A percentile compares a stretch with the other conserved stretches of the same genome.
These are phyloP conservation scores for Neolamprologus sp. DNA, from an alignment of 2,113 vertebrate species.

Conservation along the genomic window DNA sequence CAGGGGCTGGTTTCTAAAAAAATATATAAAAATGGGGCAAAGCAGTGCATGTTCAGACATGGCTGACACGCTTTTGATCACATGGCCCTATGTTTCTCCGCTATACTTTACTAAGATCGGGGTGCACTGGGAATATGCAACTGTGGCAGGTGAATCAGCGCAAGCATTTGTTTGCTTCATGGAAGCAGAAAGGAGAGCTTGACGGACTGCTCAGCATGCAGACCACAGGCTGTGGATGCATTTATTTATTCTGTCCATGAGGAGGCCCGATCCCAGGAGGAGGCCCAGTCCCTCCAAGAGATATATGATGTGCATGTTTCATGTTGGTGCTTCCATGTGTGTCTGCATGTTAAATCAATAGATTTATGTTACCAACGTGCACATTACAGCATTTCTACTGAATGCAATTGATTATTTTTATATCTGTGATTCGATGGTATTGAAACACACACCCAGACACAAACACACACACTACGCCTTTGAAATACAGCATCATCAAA, in stretches of 20 bases:
- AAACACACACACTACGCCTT: background rate
- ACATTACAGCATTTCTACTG: background rate
- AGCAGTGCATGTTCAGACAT: conserved; percentile 25
- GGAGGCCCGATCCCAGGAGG: conserved; percentile 24
- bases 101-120: conserved; percentile 26
- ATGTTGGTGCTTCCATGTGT: background rate
- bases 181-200: conserved; percentile 20
- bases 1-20: background rate
- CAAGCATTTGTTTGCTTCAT: conserved; percentile 52
- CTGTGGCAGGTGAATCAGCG: conserved; percentile 56
- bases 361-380: background rate
- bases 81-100: conserved; percentile 27
- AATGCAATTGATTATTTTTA: background rate
- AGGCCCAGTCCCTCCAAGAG: conserved; percentile 12
- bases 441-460: background rate
- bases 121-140: conserved; percentile 46
- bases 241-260: conserved; percentile 51
- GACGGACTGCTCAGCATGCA: conserved; percentile 50
- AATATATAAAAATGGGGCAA: background rate
- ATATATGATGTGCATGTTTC: background rate
- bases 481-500: background rate
- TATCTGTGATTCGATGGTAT: background rate
- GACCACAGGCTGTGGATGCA: conserved; percentile 28
- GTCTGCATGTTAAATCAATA: background rate
- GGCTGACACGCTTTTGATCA: conserved; percentile 41